Base-by-base conservation (phyloP, 2,797 vertebrate genomes). In the Lepus oiostolus region DNA sequence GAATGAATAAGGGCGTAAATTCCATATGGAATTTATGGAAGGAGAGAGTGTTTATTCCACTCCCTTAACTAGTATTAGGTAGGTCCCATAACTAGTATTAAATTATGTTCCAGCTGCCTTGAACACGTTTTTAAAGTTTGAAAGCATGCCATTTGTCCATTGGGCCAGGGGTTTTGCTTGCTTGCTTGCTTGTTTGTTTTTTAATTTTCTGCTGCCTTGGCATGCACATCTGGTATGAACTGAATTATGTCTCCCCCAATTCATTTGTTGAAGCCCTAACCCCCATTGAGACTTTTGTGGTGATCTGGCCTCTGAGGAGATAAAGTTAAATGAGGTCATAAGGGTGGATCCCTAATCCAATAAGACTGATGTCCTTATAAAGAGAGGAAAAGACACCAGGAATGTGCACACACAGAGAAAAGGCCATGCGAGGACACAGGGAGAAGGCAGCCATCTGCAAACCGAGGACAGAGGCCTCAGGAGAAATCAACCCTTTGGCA, bases 321-420 rank as follows among this genome's bases (percentile, higher is more conserved):
- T 84, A 70, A 75, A 72, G 21, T 75, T 86, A 96, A 91, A 80
- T 88, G 6, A 70, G 21, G 17, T 87, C 26, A 38, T 67, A 70
- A 93, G 4, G 26, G 26, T 62, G 21, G 9, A 30, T 0, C 16
- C 65, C 65, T 58, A 74, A 79, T 77, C 67, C 28, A 77, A 60
- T 10, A 88, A 42, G 58, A 82, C 4, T 71, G 7, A 14, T 85
- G 35, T 81, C 28, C 30, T 67, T 70, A 38, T 21, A 88, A 85
- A 63, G 84, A 88, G 13, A 75, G 42, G 60, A 88, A 71, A 9
- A 77, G n/a, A 89, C 22, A 60, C 30, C 8, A 72, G 32, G n/a
- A 91, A 21, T 19, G 5, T 28, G 30, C 11, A 47, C 3, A 6
- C 28, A 74, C 4, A 60, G 9, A 75, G 54, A 68, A 75, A 87